Evolutionary conservation across 2,113 vertebrate genomes (phyloP), one percentile per base, ranked within the genome.

Genomic region (Chionis minor): DNA sequence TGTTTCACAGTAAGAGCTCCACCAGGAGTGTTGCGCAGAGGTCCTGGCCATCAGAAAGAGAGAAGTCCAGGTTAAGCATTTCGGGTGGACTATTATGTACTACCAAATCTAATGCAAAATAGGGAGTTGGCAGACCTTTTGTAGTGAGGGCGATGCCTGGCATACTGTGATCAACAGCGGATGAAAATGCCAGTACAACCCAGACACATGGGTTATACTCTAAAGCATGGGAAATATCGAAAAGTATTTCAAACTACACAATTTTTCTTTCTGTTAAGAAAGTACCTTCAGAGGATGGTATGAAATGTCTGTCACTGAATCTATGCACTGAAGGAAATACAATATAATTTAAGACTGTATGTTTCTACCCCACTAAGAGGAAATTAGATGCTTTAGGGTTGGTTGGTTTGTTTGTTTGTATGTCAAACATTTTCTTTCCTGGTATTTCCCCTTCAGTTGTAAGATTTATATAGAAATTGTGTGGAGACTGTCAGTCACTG

Each of bases 1-100:
- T n/a, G 55, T 96, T 92, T 96, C 67, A 88, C 61, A 30, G 8
- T 70, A 88, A 94, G 20, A 66, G 8, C 14, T 96, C 51, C 15
- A 49, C 17, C 21, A 83, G 17, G 24, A 66, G 14, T 70, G 15
- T 58, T 65, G 54, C 10, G 58, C 23, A 47, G 38, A 87, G 21
- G 61, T 55, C 9, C 12, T 80, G 45, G 9, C 13, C 75, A 15
- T 44, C n/a, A 75, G 55, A 71, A 80, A 51, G 20, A 47, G 28
- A 89, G 51, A 45, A 87, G 51, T 67, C 49, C 20, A 75, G 51
- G 35, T 94, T 75, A 80, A 91, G 71, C 5, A 79, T 85, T 67
- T 86, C 2, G 2, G 4, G 18, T 70, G 15, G 23, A n/a, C 28
- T 40, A 38, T 12, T 58, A 2, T 9, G 27, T n/a, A 21, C 26